Evolutionary conservation across 1,140 invertebrate genomes (phyloP), one percentile per base, ranked within the genome.

Genomic region (Portunus trituberculatus): DNA sequence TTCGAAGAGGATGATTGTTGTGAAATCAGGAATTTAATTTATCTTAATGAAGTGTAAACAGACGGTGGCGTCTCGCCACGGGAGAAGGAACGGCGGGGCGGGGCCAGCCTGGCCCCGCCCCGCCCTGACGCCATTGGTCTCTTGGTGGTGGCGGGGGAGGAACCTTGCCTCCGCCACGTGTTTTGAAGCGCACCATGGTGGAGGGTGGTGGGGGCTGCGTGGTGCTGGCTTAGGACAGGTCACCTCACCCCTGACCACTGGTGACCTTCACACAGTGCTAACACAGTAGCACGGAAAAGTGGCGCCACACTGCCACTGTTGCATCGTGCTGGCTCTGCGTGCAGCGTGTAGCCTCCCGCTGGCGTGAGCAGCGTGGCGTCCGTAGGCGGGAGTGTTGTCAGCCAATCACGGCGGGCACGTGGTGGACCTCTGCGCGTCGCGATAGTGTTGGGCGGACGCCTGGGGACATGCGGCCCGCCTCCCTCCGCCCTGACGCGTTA

Each of bases 401-500:
- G 14, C 94, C 94, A 95, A 95, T 95, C 94, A 95, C 82, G 25
- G 14, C 25, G 28, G 28, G 89, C 94, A 95, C 94, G 94, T 95
- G 89, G 89, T 29, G 52, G 31, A 28, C n/a, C 39, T 16, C 93
- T 76, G 89, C 25, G 32, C n/a, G 20, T 8, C 6, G 39, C 39
- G 39, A 6, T 48, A 0, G 16, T 90, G 90, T 91, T 90, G 87
- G 46, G n/a, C 48, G 39, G 39, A 20, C 6, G 2, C 12, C 31
- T 25, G 31, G 10, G 6, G 8, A 45, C 87, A 20, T 12, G 87
- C 8, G 28, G 16, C 31, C 46, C n/a, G n/a, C 4, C 59, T 29
- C 12, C 45, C 28, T 29, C 8, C n/a, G 32, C 16, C 6, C 31
- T 8, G 16, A 25, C 25, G 39, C 67, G 20, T 25, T 76, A 76